Conservation (phyloP, 2,888 invertebrate species). For the Labia minor region DNA sequence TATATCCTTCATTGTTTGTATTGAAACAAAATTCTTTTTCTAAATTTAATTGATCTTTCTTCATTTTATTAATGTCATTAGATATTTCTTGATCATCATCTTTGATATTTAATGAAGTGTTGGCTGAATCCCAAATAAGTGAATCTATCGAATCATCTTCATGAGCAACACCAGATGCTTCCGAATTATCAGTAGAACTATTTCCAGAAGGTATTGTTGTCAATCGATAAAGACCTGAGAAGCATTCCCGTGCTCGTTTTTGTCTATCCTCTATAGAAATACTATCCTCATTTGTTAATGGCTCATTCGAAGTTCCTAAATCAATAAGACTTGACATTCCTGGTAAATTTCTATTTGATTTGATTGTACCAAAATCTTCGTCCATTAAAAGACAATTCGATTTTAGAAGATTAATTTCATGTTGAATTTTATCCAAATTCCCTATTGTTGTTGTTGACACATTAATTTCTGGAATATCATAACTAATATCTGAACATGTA, state of each 20-base stretch:
- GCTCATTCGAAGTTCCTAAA: conserved; percentile 21
- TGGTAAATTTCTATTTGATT: conserved; percentile 30
- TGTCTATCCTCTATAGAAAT: conserved; percentile 22
- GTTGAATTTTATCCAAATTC: conserved; percentile 29
- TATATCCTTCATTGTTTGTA: background rate
- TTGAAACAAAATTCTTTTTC: background rate
- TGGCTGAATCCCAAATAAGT: conserved; percentile 29
- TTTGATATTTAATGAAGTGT: conserved; percentile 4
- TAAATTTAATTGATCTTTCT: background rate
- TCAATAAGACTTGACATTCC: conserved; percentile 29
- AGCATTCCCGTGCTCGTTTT: conserved; percentile 26
- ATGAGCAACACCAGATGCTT: conserved; percentile 23
- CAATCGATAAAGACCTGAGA: conserved; percentile 29
- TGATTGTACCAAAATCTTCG: conserved; percentile 30
- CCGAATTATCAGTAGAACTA: conserved; percentile 28
- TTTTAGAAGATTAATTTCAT: conserved; percentile 31
- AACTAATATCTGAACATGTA: conserved; percentile 30
- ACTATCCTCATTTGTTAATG: conserved; percentile 14
- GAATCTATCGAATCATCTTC: conserved; percentile 26
- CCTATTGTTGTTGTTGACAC: conserved; percentile 27
- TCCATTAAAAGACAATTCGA: conserved; percentile 31
- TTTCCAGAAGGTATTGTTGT: conserved; percentile 27
- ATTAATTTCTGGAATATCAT: conserved; percentile 27
- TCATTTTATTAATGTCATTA: background rate
- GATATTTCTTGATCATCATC: background rate